Conservation (phyloP, 2,888 invertebrate species). For the Andrena bicolor region DNA sequence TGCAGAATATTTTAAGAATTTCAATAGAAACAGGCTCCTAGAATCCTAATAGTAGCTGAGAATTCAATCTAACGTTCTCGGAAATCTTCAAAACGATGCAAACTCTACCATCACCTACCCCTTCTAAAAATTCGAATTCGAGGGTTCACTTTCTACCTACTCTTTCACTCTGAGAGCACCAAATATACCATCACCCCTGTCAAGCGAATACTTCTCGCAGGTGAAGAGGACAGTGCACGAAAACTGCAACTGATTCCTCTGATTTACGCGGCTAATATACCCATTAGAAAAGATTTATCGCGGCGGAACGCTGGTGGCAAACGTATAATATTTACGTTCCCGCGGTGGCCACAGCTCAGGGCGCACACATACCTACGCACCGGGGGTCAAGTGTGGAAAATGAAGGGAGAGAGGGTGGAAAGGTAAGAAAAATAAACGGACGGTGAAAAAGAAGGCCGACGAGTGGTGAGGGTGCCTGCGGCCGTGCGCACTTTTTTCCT, state of each 20-base stretch:
- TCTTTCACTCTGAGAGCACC: too few relatives aligned
- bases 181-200: too few relatives aligned
- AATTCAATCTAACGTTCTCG: not conserved
- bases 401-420: conserved; percentile 29
- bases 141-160: not conserved
- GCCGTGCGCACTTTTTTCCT: conserved; percentile 52
- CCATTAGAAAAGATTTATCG: conserved; percentile 56
- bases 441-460: conserved; percentile 16
- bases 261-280: conserved; percentile 57
- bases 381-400: conserved; percentile 61
- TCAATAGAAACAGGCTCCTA: too few relatives aligned
- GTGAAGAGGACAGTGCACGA: conserved; percentile 12
- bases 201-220: not conserved
- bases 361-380: not conserved
- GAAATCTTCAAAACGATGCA: not conserved
- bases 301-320: not conserved
- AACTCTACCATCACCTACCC: not conserved
- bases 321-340: conserved; percentile 69
- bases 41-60: not conserved
- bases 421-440: conserved; percentile 49
- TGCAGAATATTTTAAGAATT: too few relatives aligned
- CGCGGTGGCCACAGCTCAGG: conserved; percentile 27
- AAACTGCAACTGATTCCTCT: conserved; percentile 36
- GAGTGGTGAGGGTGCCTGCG: conserved; percentile 41
- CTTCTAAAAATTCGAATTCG: conserved; percentile 14